Base-by-base conservation (phyloP, 2,888 invertebrate genomes). In the Octodonta nipae region DNA sequence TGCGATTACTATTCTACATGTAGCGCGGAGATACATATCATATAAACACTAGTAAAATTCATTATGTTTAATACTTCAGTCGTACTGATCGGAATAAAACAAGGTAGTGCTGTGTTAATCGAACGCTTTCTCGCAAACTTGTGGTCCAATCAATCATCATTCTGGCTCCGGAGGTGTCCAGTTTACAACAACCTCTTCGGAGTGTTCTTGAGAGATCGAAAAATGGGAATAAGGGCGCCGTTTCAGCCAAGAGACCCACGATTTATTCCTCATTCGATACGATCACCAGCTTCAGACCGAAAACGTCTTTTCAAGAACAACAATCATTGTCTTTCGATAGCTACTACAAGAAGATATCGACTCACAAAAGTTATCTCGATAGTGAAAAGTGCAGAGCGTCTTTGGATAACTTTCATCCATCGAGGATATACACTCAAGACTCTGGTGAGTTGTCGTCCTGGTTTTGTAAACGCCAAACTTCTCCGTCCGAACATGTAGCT, bases 91-190 rank as follows among this genome's bases (percentile, higher is more conserved):
- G 43, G 45, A 44, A 44, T 38, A 36, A 44, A 36, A 46, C 43
- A 46, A 51, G 42, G 46, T 48, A 45, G 45, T 45, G 42, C 34
- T 38, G 37, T 42, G 34, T 33, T 34, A 43, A 22, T 33, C 26
- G 34, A 37, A 34, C 40, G 43, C 39, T 44, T 42, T 37, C 36
- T 32, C 37, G 40, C 38, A 41, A 47, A 43, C 40, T 46, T 42
- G 46, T 43, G 44, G 43, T 43, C 44, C 47, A 45, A 44, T 38
- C 42, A 43, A 35, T 47, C 52, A 44, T 49, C 57, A 60, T 50
- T 56, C 60, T 61, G 61, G 61, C 62, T 58, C 60, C 61, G 44
- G 60, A 59, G 47, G 55, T 58, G 35, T 54, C 58, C 34, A 52
- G 45, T 44, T 47, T 53, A 42, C 58, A 58, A 47, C 41, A 36